A percentile compares a stretch with the other conserved stretches of the same genome.
phyloP scores from a whole-genome alignment of 2,113 vertebrate species.

The Sturnira hondurensis region DNA sequence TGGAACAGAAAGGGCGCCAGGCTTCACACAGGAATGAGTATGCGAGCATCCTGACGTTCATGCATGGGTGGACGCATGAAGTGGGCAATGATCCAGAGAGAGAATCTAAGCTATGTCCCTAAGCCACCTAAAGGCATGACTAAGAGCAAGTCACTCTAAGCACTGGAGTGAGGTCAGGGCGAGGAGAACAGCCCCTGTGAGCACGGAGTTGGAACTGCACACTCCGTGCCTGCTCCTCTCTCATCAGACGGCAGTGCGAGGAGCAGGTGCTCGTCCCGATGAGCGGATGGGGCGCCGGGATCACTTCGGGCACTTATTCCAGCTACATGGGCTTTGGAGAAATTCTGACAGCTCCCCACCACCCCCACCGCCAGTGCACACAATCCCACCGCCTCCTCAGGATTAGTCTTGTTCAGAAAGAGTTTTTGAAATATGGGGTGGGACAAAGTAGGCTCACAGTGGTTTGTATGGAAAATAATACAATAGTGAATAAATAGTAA shows the following conservation, averaged over 20 bases:
- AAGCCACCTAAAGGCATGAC: slow-evolving; percentile 21
- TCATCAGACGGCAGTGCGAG: neutral
- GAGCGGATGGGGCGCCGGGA: neutral
- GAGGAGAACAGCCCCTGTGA: slow-evolving; percentile 22
- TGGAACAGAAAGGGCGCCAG: neutral
- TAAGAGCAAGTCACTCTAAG: slow-evolving; percentile 57
- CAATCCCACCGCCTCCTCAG: neutral
- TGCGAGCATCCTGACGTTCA: neutral
- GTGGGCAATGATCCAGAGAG: slow-evolving; percentile 49
- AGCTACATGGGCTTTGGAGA: neutral
- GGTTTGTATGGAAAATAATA: neutral
- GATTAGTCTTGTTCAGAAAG: neutral
- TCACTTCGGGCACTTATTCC: neutral
- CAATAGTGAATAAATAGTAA: neutral
- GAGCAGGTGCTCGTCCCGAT: neutral
- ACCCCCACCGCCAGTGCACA: neutral
- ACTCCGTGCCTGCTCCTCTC: slow-evolving; percentile 4
- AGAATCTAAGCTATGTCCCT: slow-evolving; percentile 42
- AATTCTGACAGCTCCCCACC: neutral
- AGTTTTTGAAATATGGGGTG: neutral
- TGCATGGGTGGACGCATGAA: neutral
- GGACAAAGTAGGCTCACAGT: neutral
- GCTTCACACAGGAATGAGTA: neutral
- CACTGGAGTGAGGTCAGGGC: neutral
- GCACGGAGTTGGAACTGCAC: neutral